Percentiles rank a stretch among this genome's conserved stretches.
Conservation (phyloP, 2,888 invertebrate genomes). For the Autographa gamma region DNA sequence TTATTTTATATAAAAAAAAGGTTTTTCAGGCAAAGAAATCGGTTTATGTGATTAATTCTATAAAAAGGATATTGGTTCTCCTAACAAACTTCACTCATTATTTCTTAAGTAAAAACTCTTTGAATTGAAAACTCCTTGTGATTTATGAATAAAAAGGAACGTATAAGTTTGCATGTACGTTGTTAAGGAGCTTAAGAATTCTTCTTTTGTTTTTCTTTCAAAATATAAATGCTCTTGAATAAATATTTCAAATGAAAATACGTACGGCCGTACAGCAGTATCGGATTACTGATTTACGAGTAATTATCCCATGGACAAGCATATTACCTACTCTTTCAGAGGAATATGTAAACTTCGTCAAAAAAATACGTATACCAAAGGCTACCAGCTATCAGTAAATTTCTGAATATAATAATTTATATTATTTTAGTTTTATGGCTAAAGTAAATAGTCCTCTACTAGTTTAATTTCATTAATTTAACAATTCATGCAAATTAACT, state of each 20-base stretch:
- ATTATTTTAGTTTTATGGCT: too few species aligned
- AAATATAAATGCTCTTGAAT: background rate
- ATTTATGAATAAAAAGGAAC: slow-evolving; percentile 41
- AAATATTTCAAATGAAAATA: background rate
- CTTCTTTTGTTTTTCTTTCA: slow-evolving; percentile 22
- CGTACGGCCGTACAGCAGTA: background rate
- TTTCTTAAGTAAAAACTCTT: background rate
- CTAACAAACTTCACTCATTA: background rate
- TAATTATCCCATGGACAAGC: too few species aligned
- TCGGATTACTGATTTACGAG: background rate
- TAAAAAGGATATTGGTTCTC: background rate
- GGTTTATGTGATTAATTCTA: background rate
- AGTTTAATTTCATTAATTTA: too few species aligned
- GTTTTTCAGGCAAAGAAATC: background rate
- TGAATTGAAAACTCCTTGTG: slow-evolving; percentile 3
- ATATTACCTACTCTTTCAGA: too few species aligned
- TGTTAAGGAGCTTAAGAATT: slow-evolving; percentile 43
- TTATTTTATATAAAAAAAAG: background rate
- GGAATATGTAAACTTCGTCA: too few species aligned
- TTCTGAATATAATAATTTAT: too few species aligned
- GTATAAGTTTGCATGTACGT: slow-evolving; percentile 45
- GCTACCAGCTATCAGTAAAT: too few species aligned
- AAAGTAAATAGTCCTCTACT: too few species aligned
- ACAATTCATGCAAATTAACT: too few species aligned
- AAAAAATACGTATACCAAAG: too few species aligned